Conservation (phyloP, 2,888 invertebrate species). For the Trichacis sp. region DNA sequence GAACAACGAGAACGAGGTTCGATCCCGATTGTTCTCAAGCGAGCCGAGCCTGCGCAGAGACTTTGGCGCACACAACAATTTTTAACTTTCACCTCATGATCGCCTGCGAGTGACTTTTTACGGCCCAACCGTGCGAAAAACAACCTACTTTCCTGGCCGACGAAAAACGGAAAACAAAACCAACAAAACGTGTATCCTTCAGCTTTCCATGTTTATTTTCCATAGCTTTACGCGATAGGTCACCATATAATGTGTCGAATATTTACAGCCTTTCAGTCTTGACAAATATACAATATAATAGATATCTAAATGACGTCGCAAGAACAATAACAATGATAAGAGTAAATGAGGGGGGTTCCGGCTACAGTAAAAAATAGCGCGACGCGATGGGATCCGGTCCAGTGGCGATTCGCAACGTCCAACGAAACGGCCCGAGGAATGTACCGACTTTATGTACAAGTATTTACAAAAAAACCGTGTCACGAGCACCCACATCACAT, state of each 20-base stretch:
- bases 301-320: conserved; percentile 44
- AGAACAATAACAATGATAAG: conserved; percentile 52
- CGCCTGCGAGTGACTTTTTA: conserved; percentile 34
- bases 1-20: too few relatives aligned
- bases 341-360: too few relatives aligned
- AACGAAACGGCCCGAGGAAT: too few relatives aligned
- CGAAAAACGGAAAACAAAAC: too few relatives aligned
- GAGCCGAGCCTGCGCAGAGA: conserved; percentile 19
- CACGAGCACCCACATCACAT: too few relatives aligned
- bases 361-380: conserved; percentile 45
- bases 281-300: conserved; percentile 63
- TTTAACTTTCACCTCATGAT: conserved; percentile 38
- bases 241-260: conserved; percentile 13
- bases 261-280: conserved; percentile 68
- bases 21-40: too few relatives aligned
- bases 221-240: too few relatives aligned
- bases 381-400: too few relatives aligned
- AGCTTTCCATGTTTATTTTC: conserved; percentile 51
- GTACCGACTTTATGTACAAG: conserved; percentile 60
- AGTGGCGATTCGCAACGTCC: too few relatives aligned
- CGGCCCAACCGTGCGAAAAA: conserved; percentile 30
- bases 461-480: too few relatives aligned
- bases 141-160: conserved; percentile 37
- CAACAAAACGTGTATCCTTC: too few relatives aligned
- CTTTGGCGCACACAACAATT: conserved; percentile 14